Evolutionary conservation across 2,888 invertebrate species (phyloP), one percentile per base, ranked within the genome.

Genomic region (Lordiphosa fenestrarum): DNA sequence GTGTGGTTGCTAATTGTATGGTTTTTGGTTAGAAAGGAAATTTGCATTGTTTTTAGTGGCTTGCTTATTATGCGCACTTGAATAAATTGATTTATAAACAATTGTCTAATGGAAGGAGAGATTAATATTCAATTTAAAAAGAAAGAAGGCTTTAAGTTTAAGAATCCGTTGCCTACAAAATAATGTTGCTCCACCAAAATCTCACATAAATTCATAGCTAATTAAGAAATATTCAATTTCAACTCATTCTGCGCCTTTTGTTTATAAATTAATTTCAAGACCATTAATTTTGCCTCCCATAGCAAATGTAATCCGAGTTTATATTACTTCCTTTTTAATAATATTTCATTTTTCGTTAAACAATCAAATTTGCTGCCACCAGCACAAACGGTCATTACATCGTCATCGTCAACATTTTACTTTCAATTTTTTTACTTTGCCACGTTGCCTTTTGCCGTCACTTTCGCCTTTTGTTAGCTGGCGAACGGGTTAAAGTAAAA

Each of bases 401-500:
- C 38, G 42, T 49, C 41, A 30, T 9, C 6, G 25, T 25, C 30
- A 9, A 2, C 38, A n/a, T 68, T 65, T 65, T 59, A 50, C 53
- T 80, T 75, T 56, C 62, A 69, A 72, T 75, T 83, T 72, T 67
- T 63, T 37, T 52, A 52, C 44, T 52, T 46, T 39, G 25, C 25
- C 25, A 25, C 30, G 30, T 38, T 23, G 36, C 53, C 49, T 66
- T 46, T 37, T 65, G 66, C 66, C 69, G 67, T 30, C 10, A 30
- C 30, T 30, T 30, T 30, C 10, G 30, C 30, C 30, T 30, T 63
- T 78, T 71, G 82, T 76, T 73, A 66, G 48, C 77, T 56, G 63
- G 58, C 66, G 55, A 84, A 84, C 68, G 80, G 85, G 85, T 80
- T 80, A 73, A 82, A 70, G 51, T 69, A 49, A 62, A 62, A 64